Percentiles rank a stretch among this genome's conserved stretches.
phyloP scores from a whole-genome alignment of 1,140 invertebrate species.

The Penaeus japonicus region DNA sequence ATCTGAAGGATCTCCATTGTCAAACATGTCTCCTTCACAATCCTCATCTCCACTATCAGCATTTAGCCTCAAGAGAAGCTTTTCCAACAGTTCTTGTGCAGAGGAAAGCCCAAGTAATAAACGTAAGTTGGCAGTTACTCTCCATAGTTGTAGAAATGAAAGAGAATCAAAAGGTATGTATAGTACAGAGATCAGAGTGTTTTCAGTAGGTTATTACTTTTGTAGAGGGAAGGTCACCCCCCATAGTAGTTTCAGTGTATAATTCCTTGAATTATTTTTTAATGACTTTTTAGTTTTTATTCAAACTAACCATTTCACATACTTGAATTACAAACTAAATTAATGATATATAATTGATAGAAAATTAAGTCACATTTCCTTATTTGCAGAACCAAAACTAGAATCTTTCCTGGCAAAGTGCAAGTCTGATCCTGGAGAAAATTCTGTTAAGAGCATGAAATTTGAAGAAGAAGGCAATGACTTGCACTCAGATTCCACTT shows the following conservation, averaged over 20 bases:
- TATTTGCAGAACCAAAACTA: constrained; percentile 14
- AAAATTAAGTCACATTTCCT: background rate
- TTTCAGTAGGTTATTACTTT: too few relatives aligned
- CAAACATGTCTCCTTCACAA: background rate
- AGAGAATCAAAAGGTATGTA: background rate
- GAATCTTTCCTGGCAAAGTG: constrained; percentile 1
- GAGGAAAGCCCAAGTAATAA: constrained; percentile 1
- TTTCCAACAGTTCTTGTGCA: background rate
- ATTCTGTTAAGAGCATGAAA: background rate
- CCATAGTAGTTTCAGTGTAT: too few relatives aligned
- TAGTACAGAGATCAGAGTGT: background rate
- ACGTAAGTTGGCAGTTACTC: constrained; percentile 23
- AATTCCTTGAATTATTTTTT: too few relatives aligned
- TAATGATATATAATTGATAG: too few relatives aligned
- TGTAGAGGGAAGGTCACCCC: too few relatives aligned
- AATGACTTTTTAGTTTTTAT: too few relatives aligned
- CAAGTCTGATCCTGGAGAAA: background rate
- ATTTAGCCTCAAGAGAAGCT: constrained; percentile 20
- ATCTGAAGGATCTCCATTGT: background rate
- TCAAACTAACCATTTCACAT: too few relatives aligned
- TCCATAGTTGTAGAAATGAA: background rate
- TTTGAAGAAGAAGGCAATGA: too few relatives aligned
- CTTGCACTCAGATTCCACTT: too few relatives aligned
- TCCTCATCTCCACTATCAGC: background rate
- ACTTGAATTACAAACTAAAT: too few relatives aligned